These are phyloP conservation scores for Oikopleura albicans DNA, from an alignment of 23 tunicate genomes.

Conservation along the genomic window DNA sequence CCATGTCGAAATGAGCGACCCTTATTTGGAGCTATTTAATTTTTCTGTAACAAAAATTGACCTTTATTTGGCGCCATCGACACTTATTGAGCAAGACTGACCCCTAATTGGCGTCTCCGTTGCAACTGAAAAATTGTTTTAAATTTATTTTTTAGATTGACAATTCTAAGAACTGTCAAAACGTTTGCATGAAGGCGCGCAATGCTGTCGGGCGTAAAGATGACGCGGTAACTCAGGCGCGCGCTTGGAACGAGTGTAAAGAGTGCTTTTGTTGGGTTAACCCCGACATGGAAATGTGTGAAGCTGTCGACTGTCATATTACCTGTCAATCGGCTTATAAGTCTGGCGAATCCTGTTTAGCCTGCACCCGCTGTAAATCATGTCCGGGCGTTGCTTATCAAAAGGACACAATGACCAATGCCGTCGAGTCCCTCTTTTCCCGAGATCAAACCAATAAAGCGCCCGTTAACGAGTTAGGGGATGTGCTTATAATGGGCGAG, in stretches of 20 bases:
- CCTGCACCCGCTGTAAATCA: not conserved
- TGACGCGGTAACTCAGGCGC: not conserved
- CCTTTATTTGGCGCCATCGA: too few species aligned
- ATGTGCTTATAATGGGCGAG: not conserved
- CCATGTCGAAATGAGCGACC: too few species aligned
- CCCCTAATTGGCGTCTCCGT: too few species aligned
- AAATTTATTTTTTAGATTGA: too few species aligned
- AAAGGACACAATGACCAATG: not conserved
- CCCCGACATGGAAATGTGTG: not conserved
- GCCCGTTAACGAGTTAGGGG: not conserved
- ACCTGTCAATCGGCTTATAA: not conserved
- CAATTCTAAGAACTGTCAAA: too few species aligned
- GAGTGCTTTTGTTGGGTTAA: not conserved
- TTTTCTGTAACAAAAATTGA: too few species aligned
- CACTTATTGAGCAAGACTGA: too few species aligned
- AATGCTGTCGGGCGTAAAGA: not conserved
- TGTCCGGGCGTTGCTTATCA: not conserved
- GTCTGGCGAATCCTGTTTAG: not conserved
- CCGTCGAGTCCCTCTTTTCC: not conserved
- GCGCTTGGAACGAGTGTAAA: not conserved
- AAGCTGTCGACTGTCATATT: conserved; percentile 2
- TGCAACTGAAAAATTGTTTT: too few species aligned
- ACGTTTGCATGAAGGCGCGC: not conserved
- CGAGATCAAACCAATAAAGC: not conserved
- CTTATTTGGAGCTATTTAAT: too few species aligned